Evolutionary conservation across 2,113 vertebrate genomes (phyloP), one percentile per base, ranked within the genome.

Genomic region (Phyllopteryx taeniolatus): DNA sequence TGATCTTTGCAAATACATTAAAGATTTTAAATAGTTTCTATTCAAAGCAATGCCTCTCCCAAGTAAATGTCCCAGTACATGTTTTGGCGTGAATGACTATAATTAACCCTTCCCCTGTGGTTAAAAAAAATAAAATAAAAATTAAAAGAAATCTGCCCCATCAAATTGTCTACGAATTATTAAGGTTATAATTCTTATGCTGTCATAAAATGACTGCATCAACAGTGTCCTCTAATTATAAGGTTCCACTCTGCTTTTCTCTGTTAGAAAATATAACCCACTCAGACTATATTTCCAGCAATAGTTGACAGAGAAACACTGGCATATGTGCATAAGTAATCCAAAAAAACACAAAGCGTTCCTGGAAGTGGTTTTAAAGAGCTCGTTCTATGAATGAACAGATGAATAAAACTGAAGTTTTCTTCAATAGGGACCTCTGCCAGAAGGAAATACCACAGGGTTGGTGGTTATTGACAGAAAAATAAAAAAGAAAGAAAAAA

Each of bases 331-430:
- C 71, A 71, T 14, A 72, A 76, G 70, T 85, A 80, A 84, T 87
- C 84, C 83, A 49, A 64, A 77, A 65, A 83, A 80, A 74, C 81
- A 56, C 76, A 83, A 86, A 71, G 74, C 72, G 83, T 78, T 77
- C 57, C 57, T 77, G 67, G 51, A 83, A 85, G 79, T 83, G 68
- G 70, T 79, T 77, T 84, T 68, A 63, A 61, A 81, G 76, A 72
- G 80, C 80, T 81, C 78, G 79, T 75, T 83, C 82, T 82, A 82
- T 74, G 83, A 83, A 79, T 77, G 82, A 75, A 76, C 63, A 69
- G 70, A 86, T 87, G 74, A 85, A 83, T 85, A 82, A 79, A 81
- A 85, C 5, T 84, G 56, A 82, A 84, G 68, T 78, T 80, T 71
- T 79, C 81, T 80, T 73, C 67, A 31, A 80, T 67, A 81, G 77